A percentile compares a stretch with the other conserved stretches of the same genome.
These are phyloP conservation scores for Fratercula arctica DNA, from an alignment of 2,797 vertebrate species.

Conservation along the genomic window DNA sequence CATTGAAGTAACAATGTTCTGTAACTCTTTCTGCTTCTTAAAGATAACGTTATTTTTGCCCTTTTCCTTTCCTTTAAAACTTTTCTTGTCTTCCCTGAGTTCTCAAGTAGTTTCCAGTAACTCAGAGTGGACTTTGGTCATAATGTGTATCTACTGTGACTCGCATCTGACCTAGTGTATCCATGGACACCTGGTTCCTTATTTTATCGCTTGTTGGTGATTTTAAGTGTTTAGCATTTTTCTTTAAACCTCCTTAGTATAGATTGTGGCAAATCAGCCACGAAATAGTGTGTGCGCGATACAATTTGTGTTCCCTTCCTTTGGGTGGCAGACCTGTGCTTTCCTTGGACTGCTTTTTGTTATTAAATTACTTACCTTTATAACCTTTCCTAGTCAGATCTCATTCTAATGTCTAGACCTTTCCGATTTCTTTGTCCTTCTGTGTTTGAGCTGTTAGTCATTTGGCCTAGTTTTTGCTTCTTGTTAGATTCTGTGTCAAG, in stretches of 20 bases:
- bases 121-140: background rate
- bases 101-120: background rate
- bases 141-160: background rate
- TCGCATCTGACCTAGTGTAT: background rate
- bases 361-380: background rate
- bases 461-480: background rate
- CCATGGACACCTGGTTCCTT: background rate
- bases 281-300: background rate
- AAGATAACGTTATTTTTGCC: background rate
- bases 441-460: background rate
- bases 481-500: background rate
- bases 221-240: background rate
- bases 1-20: background rate
- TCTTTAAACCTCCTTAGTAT: background rate
- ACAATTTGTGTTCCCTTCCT: background rate
- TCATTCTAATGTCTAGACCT: background rate
- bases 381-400: background rate
- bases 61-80: background rate
- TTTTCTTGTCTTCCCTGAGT: background rate
- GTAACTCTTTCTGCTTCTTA: background rate
- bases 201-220: background rate
- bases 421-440: background rate
- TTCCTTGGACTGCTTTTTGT: background rate
- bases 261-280: background rate
- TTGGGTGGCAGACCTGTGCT: conserved; percentile 49